Base-by-base conservation (phyloP, 2,888 invertebrate species). In the Scaptomyza cyrtandrae region DNA sequence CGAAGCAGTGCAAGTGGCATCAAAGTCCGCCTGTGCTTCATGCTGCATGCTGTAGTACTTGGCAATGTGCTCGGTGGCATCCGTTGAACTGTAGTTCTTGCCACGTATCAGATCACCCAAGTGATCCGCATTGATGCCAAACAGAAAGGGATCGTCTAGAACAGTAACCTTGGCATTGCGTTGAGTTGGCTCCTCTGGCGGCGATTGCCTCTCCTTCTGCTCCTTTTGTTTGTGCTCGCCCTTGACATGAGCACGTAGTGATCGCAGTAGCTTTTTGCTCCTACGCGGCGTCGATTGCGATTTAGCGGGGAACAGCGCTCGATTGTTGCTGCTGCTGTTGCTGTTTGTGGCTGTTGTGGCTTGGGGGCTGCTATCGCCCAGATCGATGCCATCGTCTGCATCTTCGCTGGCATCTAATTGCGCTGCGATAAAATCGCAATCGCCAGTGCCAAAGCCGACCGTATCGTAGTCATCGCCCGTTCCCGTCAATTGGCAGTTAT, bases 91-190 rank as follows among this genome's bases (percentile, higher is more conserved):
- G 41, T 90, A 88, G 11, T 78, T 76, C 45, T 88, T 89, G 68
- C 90, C 86, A 0, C 75, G 54, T 29, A 90, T 69, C 52, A 91
- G 71, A 68, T 90, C 91, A 27, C 90, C 90, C 71, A 90, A 73
- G 52, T 90, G 90, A 78, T 91, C 89, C 35, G 87, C 91, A 67
- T 90, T 91, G 66, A 92, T 90, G 65, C 92, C 92, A 50, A 92
- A 89, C 11, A 92, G 79, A 82, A 92, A 92, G 60, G 92, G 92
- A 89, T 92, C 92, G 71, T 92, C 92, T 6, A 92, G 85, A n/a
- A 92, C 89, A 19, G 92, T 92, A n/a, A 92, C 91, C 70, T 86
- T 89, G 75, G 91, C 91, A 76, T 90, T 90, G 62, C 88, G 73
- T 60, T 92, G 90, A 24, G 90, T 91, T 31, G 81, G 79, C 50